These are phyloP conservation scores for Mycteria americana DNA, from an alignment of 2,797 vertebrate genomes.

Conservation along the genomic window DNA sequence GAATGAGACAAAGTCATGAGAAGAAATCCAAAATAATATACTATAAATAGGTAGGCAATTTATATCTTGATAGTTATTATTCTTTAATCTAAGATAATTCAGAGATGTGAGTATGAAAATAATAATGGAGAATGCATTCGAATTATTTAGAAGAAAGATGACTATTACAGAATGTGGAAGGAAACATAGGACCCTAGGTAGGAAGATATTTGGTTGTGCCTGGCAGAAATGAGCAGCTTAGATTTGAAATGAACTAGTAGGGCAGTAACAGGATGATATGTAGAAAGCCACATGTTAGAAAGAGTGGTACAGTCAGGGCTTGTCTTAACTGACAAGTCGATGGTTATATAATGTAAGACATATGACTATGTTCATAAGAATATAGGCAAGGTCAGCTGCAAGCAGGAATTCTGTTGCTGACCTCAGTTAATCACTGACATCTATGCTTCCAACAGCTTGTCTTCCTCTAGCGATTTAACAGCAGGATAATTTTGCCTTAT, in stretches of 20 bases:
- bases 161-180: background rate
- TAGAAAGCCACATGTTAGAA: background rate
- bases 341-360: background rate
- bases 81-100: background rate
- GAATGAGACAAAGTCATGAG: background rate
- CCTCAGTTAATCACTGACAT: background rate
- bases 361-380: background rate
- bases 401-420: background rate
- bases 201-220: background rate
- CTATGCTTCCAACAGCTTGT: background rate
- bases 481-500: background rate
- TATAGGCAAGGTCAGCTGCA: background rate
- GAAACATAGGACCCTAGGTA: background rate
- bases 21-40: background rate
- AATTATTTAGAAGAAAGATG: background rate
- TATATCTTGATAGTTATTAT: background rate
- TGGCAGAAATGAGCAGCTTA: background rate
- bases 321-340: background rate
- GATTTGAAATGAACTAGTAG: background rate
- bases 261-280: background rate
- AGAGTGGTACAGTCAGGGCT: background rate
- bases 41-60: background rate
- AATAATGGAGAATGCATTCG: background rate
- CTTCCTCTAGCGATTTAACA: background rate
- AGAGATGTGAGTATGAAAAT: background rate